Evolutionary conservation across 2,888 invertebrate genomes (phyloP).

Genomic region (Drosophila nr. perissopoda): DNA sequence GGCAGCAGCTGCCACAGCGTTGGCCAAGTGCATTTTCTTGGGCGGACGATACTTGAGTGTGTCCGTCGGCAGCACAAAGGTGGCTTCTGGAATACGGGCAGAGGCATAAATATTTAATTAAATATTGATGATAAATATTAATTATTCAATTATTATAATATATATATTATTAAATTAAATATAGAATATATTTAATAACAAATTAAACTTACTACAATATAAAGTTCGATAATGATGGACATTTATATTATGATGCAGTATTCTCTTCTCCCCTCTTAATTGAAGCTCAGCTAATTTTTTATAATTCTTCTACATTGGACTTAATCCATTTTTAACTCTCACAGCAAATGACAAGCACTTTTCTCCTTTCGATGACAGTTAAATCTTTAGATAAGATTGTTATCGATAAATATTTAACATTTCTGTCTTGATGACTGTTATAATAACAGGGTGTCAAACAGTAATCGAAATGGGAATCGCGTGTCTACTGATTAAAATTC

Average conservation of each 20-base stretch:
- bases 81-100: conserved; percentile 59
- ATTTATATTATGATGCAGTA: no score
- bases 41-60: conserved; percentile 82
- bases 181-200: not conserved
- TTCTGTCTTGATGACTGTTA: not conserved
- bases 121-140: not conserved
- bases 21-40: conserved; percentile 82
- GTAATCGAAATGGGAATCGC: not conserved
- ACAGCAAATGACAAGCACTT: not conserved
- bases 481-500: not conserved
- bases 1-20: conserved; percentile 82
- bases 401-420: not conserved
- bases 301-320: not conserved
- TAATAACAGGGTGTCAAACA: not conserved
- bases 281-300: not conserved
- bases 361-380: no score
- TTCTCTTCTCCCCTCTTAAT: no score
- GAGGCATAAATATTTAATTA: not conserved
- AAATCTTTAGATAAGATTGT: not conserved
- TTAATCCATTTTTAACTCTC: not conserved
- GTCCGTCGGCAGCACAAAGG: conserved; percentile 81
- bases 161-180: no score
- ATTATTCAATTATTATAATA: no score
- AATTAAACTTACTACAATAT: not conserved
- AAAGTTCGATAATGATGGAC: not conserved